Evolutionary conservation across 2,888 invertebrate species (phyloP).

Genomic region (Drosophila maculinotata): DNA sequence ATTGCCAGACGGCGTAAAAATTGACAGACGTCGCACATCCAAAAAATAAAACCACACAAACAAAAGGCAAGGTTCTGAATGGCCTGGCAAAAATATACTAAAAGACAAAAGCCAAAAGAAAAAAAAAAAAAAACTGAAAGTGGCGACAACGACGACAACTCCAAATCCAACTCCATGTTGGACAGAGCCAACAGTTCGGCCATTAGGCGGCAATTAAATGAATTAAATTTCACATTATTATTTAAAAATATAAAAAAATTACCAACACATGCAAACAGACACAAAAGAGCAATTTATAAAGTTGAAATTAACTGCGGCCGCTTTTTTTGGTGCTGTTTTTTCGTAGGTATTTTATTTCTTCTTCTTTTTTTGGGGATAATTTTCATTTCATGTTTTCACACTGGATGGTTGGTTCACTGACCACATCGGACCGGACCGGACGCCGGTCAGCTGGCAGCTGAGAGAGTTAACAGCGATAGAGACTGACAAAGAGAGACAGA

Average conservation of each 20-base stretch:
- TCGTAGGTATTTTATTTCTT: not conserved
- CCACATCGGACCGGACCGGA: constrained; percentile 47
- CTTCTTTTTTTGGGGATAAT: constrained; percentile 49
- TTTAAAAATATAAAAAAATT: constrained; percentile 25
- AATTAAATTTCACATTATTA: constrained; percentile 76
- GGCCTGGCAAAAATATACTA: constrained; percentile 31
- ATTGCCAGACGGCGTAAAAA: constrained; percentile 74
- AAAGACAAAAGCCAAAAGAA: constrained; percentile 22
- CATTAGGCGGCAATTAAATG: constrained; percentile 67
- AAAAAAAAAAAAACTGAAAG: constrained; percentile 46
- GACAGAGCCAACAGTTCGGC: constrained; percentile 30
- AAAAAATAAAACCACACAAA: constrained; percentile 38
- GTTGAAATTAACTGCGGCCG: constrained; percentile 46
- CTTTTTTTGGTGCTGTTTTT: constrained; percentile 26
- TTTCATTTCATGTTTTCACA: constrained; percentile 55
- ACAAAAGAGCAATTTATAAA: constrained; percentile 39
- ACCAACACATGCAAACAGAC: not conserved
- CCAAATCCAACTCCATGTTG: constrained; percentile 17
- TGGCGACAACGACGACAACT: constrained; percentile 47
- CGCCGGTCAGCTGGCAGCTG: constrained; percentile 54
- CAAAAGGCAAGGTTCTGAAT: constrained; percentile 51
- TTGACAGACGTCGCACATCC: constrained; percentile 71
- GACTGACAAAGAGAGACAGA: constrained; percentile 13
- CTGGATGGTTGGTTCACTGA: constrained; percentile 63
- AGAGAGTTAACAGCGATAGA: no score